Base-by-base conservation (phyloP, 1,140 invertebrate species). In the Aphelenchoides fujianensis region DNA sequence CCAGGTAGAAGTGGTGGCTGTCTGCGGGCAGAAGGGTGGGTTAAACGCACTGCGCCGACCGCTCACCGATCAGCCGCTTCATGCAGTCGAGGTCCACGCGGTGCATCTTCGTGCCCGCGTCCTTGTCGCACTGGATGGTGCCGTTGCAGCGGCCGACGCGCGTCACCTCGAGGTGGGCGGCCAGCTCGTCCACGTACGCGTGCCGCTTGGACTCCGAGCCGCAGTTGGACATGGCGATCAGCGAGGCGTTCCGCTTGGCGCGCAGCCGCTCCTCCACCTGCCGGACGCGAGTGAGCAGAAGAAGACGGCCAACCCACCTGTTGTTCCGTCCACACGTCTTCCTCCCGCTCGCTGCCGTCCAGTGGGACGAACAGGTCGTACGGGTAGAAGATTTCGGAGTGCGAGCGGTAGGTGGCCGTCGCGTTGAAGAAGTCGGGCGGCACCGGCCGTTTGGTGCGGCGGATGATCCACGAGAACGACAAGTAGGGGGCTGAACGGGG, bases 1-100 rank as follows among this genome's bases (percentile, higher is more conserved):
- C 87, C 32, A 91, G 82, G 77, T 91, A 91, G 81, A 91, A 91
- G 72, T 90, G 87, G 80, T 91, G 91, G 5, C 12, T 23, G 3
- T 74, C 72, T 74, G 27, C 28, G 74, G 57, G 19, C n/a, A n/a
- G n/a, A n/a, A n/a, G n/a, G n/a, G n/a, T n/a, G n/a, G n/a, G n/a
- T n/a, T n/a, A n/a, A n/a, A n/a, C n/a, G n/a, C n/a, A n/a, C n/a
- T n/a, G n/a, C n/a, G n/a, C n/a, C n/a, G 12, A 48, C 12, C 23
- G 12, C 12, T 48, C 23, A 48, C 41, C 41, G 12, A 48, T 48
- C 23, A 48, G 41, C 23, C 23, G 12, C 12, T 48, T 23, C 41
- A 48, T 12, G 23, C 41, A 48, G 12, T 48, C 23, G 23, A n/a
- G n/a, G n/a, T n/a, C n/a, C n/a, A n/a, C n/a, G n/a, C n/a, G n/a